Evolutionary conservation across 1,140 invertebrate species (phyloP).

Genomic region (Eriocheir sinensis): DNA sequence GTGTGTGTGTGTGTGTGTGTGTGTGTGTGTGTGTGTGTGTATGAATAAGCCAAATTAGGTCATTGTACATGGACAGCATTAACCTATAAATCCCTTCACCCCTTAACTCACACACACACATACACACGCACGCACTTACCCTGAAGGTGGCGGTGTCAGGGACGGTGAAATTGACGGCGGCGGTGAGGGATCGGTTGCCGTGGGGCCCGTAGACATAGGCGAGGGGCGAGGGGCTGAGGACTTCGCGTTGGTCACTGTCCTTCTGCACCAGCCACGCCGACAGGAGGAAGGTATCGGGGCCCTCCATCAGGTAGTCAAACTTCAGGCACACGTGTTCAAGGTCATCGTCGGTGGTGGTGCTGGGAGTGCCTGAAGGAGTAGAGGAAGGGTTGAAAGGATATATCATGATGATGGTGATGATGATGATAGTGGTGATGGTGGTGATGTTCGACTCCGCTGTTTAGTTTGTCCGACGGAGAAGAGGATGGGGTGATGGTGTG

Average conservation of each 20-base stretch:
- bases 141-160: not conserved
- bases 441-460: no score
- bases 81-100: no score
- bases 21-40: conserved; percentile 50
- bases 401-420: no score
- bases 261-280: conserved; percentile 48
- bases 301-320: conserved; percentile 62
- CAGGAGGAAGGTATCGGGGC: conserved; percentile 67
- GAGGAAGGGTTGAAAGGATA: no score
- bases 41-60: not conserved
- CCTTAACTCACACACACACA: no score
- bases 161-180: conserved; percentile 68
- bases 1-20: conserved; percentile 6
- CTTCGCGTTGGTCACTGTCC: not conserved
- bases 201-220: conserved; percentile 60
- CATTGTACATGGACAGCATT: no score
- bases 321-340: conserved; percentile 50
- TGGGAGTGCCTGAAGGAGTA: no score
- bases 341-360: no score
- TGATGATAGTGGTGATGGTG: no score
- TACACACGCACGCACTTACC: not conserved
- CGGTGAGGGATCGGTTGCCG: conserved; percentile 62
- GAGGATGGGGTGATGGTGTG: no score
- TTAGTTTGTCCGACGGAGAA: no score
- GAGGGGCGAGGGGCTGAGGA: not conserved